These are phyloP conservation scores for Zapornia atra DNA, from an alignment of 2,113 vertebrate species.

Conservation along the genomic window DNA sequence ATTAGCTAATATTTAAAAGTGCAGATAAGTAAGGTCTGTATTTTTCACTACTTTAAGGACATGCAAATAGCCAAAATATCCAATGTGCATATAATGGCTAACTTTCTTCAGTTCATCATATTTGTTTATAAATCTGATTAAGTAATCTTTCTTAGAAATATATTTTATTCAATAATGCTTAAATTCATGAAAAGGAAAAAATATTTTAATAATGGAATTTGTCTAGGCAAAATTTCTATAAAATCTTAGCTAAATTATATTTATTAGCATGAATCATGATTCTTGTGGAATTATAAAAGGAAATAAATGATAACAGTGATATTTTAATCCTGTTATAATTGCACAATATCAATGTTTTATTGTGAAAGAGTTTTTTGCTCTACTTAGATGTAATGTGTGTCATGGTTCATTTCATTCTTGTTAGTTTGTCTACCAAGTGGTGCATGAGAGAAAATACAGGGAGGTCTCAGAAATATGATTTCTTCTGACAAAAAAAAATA, in stretches of 20 bases:
- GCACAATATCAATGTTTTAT: not conserved
- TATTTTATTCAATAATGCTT: not conserved
- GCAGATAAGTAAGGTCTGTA: not conserved
- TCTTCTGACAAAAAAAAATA: not conserved
- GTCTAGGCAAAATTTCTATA: not conserved
- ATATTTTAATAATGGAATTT: not conserved
- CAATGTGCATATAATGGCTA: not conserved
- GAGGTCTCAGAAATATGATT: not conserved
- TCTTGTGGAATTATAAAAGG: not conserved
- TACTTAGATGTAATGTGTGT: not conserved
- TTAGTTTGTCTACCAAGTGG: not conserved
- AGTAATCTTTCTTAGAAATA: not conserved
- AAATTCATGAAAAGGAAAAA: not conserved
- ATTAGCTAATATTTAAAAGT: not conserved
- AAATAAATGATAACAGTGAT: not conserved
- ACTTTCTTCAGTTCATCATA: not conserved
- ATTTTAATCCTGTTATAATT: not conserved
- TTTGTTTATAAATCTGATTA: not conserved
- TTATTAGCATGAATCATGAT: not conserved
- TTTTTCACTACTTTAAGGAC: not conserved
- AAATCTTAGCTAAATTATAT: not conserved
- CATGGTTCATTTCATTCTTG: not conserved
- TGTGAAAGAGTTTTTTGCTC: not conserved
- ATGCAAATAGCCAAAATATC: not conserved
- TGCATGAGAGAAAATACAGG: not conserved